Percentiles rank a stretch among this genome's conserved stretches.
These are phyloP conservation scores for Tanypteryx hageni DNA, from an alignment of 2,888 invertebrate genomes.

Conservation along the genomic window DNA sequence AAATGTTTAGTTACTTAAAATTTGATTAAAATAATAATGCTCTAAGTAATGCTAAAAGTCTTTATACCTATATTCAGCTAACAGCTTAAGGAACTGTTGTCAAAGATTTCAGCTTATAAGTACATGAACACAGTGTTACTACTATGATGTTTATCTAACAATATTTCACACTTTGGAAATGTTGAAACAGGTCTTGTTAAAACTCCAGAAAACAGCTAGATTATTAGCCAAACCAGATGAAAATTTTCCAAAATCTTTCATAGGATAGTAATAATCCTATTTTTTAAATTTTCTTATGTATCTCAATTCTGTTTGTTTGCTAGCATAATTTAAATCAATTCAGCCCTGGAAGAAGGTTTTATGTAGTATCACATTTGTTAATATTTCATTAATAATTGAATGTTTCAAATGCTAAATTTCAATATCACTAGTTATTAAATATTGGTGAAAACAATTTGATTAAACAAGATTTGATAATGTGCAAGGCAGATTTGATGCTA, in stretches of 20 bases:
- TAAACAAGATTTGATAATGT: constrained; percentile 11
- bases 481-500: constrained; percentile 37
- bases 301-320: not conserved
- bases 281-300: constrained; percentile 29
- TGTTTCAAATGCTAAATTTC: constrained; percentile 14
- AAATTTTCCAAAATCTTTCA: not conserved
- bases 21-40: constrained; percentile 38
- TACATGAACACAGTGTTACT: constrained; percentile 57
- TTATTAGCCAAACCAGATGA: not conserved
- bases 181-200: constrained; percentile 39
- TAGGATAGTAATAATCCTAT: constrained; percentile 16
- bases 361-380: constrained; percentile 52
- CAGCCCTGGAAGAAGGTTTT: not conserved
- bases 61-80: constrained; percentile 54
- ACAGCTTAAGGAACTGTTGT: constrained; percentile 56
- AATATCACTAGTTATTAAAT: constrained; percentile 30
- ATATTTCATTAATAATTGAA: constrained; percentile 25
- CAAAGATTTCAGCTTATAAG: constrained; percentile 51
- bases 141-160: constrained; percentile 54
- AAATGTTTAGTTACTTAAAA: constrained; percentile 6
- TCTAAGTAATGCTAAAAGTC: constrained; percentile 47
- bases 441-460: not conserved
- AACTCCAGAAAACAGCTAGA: not conserved
- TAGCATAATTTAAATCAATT: constrained; percentile 1
- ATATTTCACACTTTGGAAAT: constrained; percentile 42